Evolutionary conservation across 2,797 vertebrate species (phyloP).

Genomic region (Cottoperca gobio): DNA sequence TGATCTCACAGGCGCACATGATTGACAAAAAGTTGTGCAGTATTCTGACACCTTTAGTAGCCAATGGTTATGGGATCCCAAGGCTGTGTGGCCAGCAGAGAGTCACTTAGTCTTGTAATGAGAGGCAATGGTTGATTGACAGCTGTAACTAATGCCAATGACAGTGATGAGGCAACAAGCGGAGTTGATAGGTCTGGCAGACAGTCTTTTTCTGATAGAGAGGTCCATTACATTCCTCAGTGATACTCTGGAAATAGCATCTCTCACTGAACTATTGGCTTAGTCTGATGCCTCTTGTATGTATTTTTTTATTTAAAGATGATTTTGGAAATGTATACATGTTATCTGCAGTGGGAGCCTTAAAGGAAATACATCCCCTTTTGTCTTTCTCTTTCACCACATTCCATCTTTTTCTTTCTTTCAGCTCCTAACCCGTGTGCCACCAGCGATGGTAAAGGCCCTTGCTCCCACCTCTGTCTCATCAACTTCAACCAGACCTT

Average conservation of each 20-base stretch:
- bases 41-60: slow-evolving; percentile 36
- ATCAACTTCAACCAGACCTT: slow-evolving; percentile 97
- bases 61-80: slow-evolving; percentile 15
- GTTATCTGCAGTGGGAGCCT: slow-evolving; percentile 3
- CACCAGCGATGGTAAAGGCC: slow-evolving; percentile 88
- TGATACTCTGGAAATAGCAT: slow-evolving; percentile 8
- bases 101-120: slow-evolving; percentile 29
- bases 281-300: background rate
- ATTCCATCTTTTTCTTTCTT: slow-evolving; percentile 8
- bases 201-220: slow-evolving; percentile 25
- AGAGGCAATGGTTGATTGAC: slow-evolving; percentile 59
- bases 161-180: slow-evolving; percentile 49
- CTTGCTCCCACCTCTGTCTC: slow-evolving; percentile 96
- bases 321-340: background rate
- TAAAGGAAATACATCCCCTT: background rate
- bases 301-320: background rate
- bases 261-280: background rate
- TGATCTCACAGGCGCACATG: slow-evolving; percentile 35
- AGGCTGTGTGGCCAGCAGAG: slow-evolving; percentile 17
- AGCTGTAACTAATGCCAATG: slow-evolving; percentile 49
- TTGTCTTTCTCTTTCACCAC: background rate
- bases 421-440: slow-evolving; percentile 95
- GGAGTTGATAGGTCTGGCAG: slow-evolving; percentile 38
- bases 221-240: slow-evolving; percentile 12
- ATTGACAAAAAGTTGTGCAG: slow-evolving; percentile 38